phyloP scores from a whole-genome alignment of 2,113 vertebrate species.

The Gasterosteus nipponicus region DNA sequence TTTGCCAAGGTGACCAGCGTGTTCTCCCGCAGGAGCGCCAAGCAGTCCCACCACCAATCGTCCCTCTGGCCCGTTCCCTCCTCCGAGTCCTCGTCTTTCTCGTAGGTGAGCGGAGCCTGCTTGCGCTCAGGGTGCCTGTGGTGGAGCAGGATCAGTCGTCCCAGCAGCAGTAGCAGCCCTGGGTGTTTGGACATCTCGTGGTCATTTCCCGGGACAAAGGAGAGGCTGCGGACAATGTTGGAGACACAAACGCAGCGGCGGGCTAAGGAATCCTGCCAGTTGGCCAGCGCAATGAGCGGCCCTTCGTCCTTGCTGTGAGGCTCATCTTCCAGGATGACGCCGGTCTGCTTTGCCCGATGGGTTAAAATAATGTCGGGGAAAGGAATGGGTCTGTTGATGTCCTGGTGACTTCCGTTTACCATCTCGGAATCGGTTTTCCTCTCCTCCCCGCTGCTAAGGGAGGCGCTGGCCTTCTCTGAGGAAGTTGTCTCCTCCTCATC shows the following conservation, averaged over 20 bases:
- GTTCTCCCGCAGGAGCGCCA: conserved; percentile 97
- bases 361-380: conserved; percentile 78
- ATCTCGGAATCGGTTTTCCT: conserved; percentile 36
- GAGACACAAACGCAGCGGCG: conserved; percentile 96
- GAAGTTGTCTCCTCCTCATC: conserved; percentile 65
- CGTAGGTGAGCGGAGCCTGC: conserved; percentile 95
- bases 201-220: conserved; percentile 97
- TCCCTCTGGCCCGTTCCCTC: conserved; percentile 93
- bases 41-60: conserved; percentile 99
- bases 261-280: conserved; percentile 97
- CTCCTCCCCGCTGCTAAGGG: conserved; percentile 53
- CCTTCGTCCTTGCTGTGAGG: conserved; percentile 98
- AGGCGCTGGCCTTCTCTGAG: conserved; percentile 49
- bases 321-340: conserved; percentile 95
- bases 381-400: conserved; percentile 83
- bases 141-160: conserved; percentile 94
- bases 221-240: conserved; percentile 98
- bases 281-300: conserved; percentile 90
- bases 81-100: conserved; percentile 97
- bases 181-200: conserved; percentile 98
- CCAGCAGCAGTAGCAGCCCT: conserved; percentile 93
- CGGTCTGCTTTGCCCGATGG: conserved; percentile 79
- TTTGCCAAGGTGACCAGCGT: conserved; percentile 97
- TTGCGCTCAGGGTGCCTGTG: conserved; percentile 97
- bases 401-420: conserved; percentile 74